These are phyloP conservation scores for Ursus arctos DNA, from an alignment of 2,113 vertebrate species.

Conservation along the genomic window DNA sequence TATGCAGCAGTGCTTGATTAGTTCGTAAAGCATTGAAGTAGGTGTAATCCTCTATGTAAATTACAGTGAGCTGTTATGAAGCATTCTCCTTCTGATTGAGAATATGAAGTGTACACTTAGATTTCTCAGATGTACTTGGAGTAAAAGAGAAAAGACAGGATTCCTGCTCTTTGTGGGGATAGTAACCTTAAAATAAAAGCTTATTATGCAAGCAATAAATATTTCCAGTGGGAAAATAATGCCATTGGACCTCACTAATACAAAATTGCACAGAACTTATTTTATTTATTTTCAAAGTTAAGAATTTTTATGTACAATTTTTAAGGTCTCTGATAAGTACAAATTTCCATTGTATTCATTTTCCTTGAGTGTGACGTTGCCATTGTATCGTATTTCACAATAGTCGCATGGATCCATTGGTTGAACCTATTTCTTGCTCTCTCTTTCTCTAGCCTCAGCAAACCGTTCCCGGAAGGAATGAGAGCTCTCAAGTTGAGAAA, in stretches of 20 bases:
- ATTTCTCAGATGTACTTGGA: neutral
- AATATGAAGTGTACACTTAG: neutral
- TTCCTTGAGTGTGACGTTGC: neutral
- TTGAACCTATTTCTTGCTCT: neutral
- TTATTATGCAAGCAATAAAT: neutral
- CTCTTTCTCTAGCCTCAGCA: slow-evolving; percentile 12
- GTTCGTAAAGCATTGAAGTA: neutral
- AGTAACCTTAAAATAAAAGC: neutral
- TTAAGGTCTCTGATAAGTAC: neutral
- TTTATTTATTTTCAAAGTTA: neutral
- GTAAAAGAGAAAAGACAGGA: neutral
- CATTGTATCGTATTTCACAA: neutral
- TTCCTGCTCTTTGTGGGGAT: neutral
- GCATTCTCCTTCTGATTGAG: neutral
- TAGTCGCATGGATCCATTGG: neutral
- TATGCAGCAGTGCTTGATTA: neutral
- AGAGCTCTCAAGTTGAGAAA: slow-evolving; percentile 62
- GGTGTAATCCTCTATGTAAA: neutral
- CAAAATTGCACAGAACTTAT: neutral
- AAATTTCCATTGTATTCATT: neutral
- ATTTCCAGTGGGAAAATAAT: neutral
- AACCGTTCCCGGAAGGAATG: slow-evolving; percentile 76
- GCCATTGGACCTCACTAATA: neutral
- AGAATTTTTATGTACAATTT: neutral
- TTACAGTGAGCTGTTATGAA: neutral